Evolutionary conservation across 2,888 invertebrate genomes (phyloP), one percentile per base, ranked within the genome.

Genomic region (Fragum fragum): DNA sequence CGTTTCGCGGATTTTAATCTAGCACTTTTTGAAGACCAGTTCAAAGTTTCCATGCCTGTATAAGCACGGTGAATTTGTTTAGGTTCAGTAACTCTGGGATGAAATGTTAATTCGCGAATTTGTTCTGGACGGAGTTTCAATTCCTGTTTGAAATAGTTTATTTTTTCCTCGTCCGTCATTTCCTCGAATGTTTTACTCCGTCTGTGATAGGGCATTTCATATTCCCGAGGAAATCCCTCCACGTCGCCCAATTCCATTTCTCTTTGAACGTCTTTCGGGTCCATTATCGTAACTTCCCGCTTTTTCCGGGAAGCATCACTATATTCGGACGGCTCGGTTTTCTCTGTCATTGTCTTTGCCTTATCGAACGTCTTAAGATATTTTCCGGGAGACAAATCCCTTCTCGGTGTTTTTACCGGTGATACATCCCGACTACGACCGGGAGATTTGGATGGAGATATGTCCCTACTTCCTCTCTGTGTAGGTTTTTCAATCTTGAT

Each of bases 1-100:
- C 79, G 61, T 73, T 28, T 63, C 21, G 74, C 77, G n/a, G 76
- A 74, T 63, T 76, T 73, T 26, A 32, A 36, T 75, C 81, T 61
- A 59, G 73, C 72, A 77, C 83, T 47, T 71, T 73, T 36, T 18
- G 32, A 18, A 11, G 76, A 59, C 83, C 83, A 83, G 47, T 77
- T 74, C 23, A 59, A 47, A 0, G 81, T 77, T 23, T 83, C 83
- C 39, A 81, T 57, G 6, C 87, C 86, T 0, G 86, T 86, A 69
- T 89, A 89, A 11, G 88, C 75, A 61, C 82, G 85, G 70, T 88
- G 85, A 23, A 89, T 86, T 16, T 85, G 68, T 32, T 85, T 74
- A 29, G 75, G 79, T 32, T 85, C 84, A 0, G 81, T 89, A 0
- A 81, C 61, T 16, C 80, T 77, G 0, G 89, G 89, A 47, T 87